Evolutionary conservation across 1,140 invertebrate species (phyloP).

Genomic region (Apis florea): DNA sequence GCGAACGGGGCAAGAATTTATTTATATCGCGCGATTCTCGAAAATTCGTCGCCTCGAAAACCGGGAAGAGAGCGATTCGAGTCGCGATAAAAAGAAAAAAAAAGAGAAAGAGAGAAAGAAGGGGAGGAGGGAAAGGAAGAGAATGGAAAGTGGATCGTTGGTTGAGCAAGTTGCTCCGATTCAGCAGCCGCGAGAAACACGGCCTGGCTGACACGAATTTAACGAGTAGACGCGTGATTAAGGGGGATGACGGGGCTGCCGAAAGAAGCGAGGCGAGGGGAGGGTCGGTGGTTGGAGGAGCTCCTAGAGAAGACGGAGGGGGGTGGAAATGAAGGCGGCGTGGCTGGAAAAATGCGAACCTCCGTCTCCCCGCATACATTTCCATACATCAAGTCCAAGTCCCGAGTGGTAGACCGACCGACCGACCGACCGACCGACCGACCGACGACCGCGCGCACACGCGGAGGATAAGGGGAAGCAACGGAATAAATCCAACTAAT

Average conservation of each 20-base stretch:
- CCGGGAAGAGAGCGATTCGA: background rate
- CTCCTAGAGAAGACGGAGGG: background rate
- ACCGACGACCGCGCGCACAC: constrained; percentile 47
- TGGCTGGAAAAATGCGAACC: constrained; percentile 79
- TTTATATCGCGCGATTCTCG: constrained; percentile 8
- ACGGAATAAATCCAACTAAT: constrained; percentile 80
- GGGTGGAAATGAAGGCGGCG: constrained; percentile 74
- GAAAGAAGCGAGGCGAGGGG: constrained; percentile 27
- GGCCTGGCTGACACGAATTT: constrained; percentile 73
- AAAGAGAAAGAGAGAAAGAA: background rate
- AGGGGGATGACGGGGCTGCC: constrained; percentile 54
- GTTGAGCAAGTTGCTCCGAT: constrained; percentile 50
- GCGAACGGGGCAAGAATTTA: background rate
- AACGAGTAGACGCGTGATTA: constrained; percentile 77
- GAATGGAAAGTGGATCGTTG: constrained; percentile 15
- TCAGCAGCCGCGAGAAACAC: constrained; percentile 52
- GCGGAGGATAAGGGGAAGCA: constrained; percentile 74
- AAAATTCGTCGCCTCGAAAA: background rate
- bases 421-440: constrained; percentile 49
- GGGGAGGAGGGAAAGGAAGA: too few species aligned
- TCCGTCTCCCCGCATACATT: constrained; percentile 79
- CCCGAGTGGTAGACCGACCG: constrained; percentile 39
- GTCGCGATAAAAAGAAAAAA: background rate
- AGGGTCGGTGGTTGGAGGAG: background rate
- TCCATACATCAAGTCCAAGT: constrained; percentile 78